Base-by-base conservation (phyloP, 1,140 invertebrate genomes). In the Streblospio benedicti region DNA sequence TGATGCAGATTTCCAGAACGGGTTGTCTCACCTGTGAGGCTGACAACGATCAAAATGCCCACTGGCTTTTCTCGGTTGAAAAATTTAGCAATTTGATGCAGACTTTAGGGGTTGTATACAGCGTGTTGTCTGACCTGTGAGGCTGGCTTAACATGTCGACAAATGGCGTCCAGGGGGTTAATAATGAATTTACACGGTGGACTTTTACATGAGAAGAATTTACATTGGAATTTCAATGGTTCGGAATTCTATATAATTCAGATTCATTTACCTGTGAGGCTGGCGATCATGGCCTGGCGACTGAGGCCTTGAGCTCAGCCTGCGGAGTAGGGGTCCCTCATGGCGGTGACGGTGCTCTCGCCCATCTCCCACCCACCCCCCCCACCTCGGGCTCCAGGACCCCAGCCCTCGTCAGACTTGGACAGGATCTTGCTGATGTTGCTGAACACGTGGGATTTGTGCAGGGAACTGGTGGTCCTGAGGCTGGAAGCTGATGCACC, bases 351-450 rank as follows among this genome's bases (percentile, higher is more conserved):
- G 59, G 32, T 66, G 41, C 59, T 51, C 32, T 59, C 57, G 31
- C 20, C 51, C 28, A n/a, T 25, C 27, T 30, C n/a, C 53, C 28
- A 18, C 28, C 54, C 27, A n/a, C 41, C 32, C 54, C 51, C 33
- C 12, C 60, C 28, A 23, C 28, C 45, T 47, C 30, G 45, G 45
- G 30, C 50, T 31, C 41, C n/a, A n/a, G 45, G 30, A 54, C 70
- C 49, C 74, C 72, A 52, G 76, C 76, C 86, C 68, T 93, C 91
- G 70, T 94, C 91, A 3, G 90, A 90, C 62, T 91, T 86, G 0
- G 92, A 95, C 31, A 98, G 81, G 47, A 97, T 97, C 78, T 93
- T 91, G 67, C 91, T 94, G 51, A 97, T 93, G 71, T 96, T 95
- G 67, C 89, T 93, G 73, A 97, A 97, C 2, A 97, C 91, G 75